Conservation (phyloP, 1,140 invertebrate species). For the Theocolax elegans region DNA sequence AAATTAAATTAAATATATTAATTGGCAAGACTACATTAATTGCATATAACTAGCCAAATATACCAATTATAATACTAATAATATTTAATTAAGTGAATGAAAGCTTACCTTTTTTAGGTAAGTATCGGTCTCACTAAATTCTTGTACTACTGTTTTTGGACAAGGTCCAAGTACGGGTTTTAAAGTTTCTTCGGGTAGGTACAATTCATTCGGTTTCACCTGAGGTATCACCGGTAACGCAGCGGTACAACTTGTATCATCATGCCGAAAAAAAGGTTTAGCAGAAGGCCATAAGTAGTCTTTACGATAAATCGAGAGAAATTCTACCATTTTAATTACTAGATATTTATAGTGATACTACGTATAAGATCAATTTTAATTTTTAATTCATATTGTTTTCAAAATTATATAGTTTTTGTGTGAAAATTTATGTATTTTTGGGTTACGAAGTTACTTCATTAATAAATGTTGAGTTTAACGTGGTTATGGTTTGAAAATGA, state of each 20-base stretch:
- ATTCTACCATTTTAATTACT: neutral
- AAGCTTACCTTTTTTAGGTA: slow-evolving; percentile 25
- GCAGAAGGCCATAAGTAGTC: slow-evolving; percentile 26
- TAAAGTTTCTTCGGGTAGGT: neutral
- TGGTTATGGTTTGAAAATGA: too few relatives aligned
- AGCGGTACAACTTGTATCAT: neutral
- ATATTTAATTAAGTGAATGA: neutral
- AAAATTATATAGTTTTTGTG: too few relatives aligned
- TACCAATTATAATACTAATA: neutral
- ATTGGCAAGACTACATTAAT: neutral
- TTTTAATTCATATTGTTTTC: too few relatives aligned
- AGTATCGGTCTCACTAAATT: slow-evolving; percentile 5
- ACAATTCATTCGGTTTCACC: too few relatives aligned
- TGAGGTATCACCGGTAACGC: too few relatives aligned
- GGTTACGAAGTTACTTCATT: too few relatives aligned
- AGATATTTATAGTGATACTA: neutral
- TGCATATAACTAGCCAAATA: neutral
- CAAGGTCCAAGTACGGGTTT: slow-evolving; percentile 4
- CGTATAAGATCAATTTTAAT: too few relatives aligned
- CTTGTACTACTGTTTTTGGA: neutral
- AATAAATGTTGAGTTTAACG: too few relatives aligned
- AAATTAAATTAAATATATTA: too few relatives aligned
- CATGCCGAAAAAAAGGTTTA: neutral
- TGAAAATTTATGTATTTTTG: too few relatives aligned
- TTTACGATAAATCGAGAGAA: slow-evolving; percentile 16